Evolutionary conservation across 2,888 invertebrate genomes (phyloP).

Genomic region (Drosophila falleni): DNA sequence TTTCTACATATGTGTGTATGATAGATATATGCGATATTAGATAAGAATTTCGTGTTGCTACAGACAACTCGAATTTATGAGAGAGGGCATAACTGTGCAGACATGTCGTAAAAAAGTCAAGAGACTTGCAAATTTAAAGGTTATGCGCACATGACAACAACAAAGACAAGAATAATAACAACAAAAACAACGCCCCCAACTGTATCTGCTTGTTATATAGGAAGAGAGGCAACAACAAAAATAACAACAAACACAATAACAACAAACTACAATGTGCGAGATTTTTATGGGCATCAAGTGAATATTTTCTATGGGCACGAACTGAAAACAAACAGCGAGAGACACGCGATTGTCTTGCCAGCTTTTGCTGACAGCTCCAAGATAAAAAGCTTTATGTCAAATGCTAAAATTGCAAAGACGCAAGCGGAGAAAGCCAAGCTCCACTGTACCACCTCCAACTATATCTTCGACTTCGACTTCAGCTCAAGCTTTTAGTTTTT

Average conservation of each 20-base stretch:
- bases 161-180: slow-evolving; percentile 31
- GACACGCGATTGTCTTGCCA: slow-evolving; percentile 74
- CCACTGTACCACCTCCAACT: slow-evolving; percentile 17
- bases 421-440: slow-evolving; percentile 66
- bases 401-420: slow-evolving; percentile 72
- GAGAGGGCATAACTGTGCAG: slow-evolving; percentile 22
- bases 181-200: slow-evolving; percentile 22
- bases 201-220: slow-evolving; percentile 25
- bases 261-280: slow-evolving; percentile 50
- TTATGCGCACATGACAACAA: slow-evolving; percentile 60
- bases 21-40: slow-evolving; percentile 15
- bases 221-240: neutral
- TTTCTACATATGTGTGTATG: slow-evolving; percentile 1
- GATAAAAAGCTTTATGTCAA: slow-evolving; percentile 82
- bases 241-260: slow-evolving; percentile 1
- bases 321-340: slow-evolving; percentile 62
- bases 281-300: slow-evolving; percentile 70
- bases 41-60: slow-evolving; percentile 27
- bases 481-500: slow-evolving; percentile 2
- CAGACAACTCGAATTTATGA: slow-evolving; percentile 56
- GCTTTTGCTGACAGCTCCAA: slow-evolving; percentile 68
- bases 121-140: slow-evolving; percentile 70
- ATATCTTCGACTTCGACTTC: neutral
- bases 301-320: slow-evolving; percentile 56
- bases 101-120: slow-evolving; percentile 42